Evolutionary conservation across 53 echinoderm and acorn worm genomes (phyloP), one percentile per base, ranked within the genome.

Genomic region (Paracentrotus lividus): DNA sequence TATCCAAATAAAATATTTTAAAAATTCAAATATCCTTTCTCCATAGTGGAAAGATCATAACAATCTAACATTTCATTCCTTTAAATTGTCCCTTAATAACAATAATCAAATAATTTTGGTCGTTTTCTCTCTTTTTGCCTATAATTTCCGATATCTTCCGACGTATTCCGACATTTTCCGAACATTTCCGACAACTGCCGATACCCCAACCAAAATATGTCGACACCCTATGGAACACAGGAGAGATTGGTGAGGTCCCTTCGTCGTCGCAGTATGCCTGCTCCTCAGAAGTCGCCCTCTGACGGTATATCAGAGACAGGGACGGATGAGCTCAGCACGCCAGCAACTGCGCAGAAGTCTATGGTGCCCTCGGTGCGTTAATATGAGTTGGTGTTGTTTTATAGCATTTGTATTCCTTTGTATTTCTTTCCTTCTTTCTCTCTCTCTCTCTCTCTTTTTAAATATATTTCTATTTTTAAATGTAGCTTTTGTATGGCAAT

Each of bases 261-360:
- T 21, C 92, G 92, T 42, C 92, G 92, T 26, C 92, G 55, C 1
- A 92, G 92, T 45, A 78, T 44, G 29, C 92, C 78, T 23, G 91
- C 52, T n/a, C 60, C 61, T 20, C 54, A 31, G 43, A 92, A 78
- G 59, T 77, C 92, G 20, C 43, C 92, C 23, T 72, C 90, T 26
- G 90, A 90, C 52, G 90, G 68, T 4, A 78, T 45, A 7, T 92
- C 92, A 24, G 78, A 81, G 38, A 68, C 90, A 78, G 54, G 44
- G 31, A 69, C 90, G 0, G 92, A 92, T 49, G 92, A 92, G 21
- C 1, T 92, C 9, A 78, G 81, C 9, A 78, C 92, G 8, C 92
- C 92, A 14, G 92, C 92, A 10, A 92, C 92, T 34, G 43, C 38
- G 34, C 92, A 92, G 92, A 92, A 92, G 42, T 78, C 92, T 15